Percentiles rank a stretch among this genome's conserved stretches.
Conservation (phyloP, 2,888 invertebrate species). For the Amblyjoppa proteus region DNA sequence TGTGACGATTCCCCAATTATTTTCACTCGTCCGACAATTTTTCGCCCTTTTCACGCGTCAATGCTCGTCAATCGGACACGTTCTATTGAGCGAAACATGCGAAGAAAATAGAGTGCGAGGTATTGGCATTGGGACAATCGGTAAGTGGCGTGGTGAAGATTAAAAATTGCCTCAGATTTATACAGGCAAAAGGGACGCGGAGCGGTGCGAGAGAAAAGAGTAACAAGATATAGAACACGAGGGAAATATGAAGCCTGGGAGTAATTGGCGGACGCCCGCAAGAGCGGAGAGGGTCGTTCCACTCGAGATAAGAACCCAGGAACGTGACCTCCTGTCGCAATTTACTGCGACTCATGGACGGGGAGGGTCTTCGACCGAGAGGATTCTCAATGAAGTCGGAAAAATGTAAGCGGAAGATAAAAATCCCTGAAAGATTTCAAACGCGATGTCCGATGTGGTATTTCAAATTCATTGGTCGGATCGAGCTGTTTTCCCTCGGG, state of each 20-base stretch:
- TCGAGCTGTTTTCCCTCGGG: not conserved
- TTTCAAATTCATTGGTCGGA: not conserved
- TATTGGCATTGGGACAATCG: not conserved
- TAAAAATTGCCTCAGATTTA: not conserved
- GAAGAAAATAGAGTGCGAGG: not conserved
- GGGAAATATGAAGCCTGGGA: slow-evolving; percentile 26
- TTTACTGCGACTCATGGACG: slow-evolving; percentile 24
- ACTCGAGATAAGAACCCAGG: slow-evolving; percentile 17
- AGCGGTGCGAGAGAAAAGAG: not conserved
- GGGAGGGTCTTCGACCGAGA: not conserved
- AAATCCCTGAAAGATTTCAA: slow-evolving; percentile 7
- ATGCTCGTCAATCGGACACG: not conserved
- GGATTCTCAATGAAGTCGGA: not conserved
- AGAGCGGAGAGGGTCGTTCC: not conserved
- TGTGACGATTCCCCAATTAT: not conserved
- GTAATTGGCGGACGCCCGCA: slow-evolving; percentile 18
- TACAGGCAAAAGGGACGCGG: not conserved
- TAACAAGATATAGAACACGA: not conserved
- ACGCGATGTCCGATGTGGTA: not conserved
- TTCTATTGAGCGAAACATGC: not conserved
- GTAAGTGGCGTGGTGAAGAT: not conserved
- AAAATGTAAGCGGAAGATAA: slow-evolving; percentile 3
- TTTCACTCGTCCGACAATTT: not conserved
- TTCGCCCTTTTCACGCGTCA: not conserved
- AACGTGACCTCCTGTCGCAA: slow-evolving; percentile 25